Evolutionary conservation across 2,797 vertebrate species (phyloP), one percentile per base, ranked within the genome.

Genomic region (Rhinichthys osculus): DNA sequence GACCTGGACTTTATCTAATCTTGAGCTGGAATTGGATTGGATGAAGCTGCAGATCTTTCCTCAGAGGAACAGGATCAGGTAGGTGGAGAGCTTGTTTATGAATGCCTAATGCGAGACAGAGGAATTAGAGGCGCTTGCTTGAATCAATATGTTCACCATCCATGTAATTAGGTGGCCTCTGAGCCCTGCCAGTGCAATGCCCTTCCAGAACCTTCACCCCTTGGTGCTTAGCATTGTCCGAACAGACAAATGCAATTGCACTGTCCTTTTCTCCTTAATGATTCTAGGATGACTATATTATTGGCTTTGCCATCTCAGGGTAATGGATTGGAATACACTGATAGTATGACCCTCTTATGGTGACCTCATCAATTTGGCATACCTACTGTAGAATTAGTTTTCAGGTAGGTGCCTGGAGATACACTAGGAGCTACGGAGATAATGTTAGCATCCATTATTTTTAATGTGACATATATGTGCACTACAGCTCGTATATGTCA

Each of bases 101-200:
- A 72, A 82, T 27, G 57, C 66, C 74, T 76, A 88, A 71, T 81
- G 59, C 33, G 77, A 86, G 87, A 84, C 79, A 87, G 70, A 27
- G 70, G 84, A 83, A 84, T 86, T 86, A 86, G 87, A 59, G 69
- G 86, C 19, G 83, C 69, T 78, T 40, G 30, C 27, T 59, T 69
- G 59, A 89, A 93, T 93, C 93, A 89, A 94, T 93, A 93, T 87
- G 89, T 47, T 89, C 90, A 88, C 86, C 67, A 85, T 82, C 88
- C 89, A 88, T 92, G 83, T 92, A 93, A 93, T 94, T 91, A 94
- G 86, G 89, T 91, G 86, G 81, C 78, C 88, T 81, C 82, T 72
- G 54, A 86, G 59, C 86, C 83, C 57, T 73, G 82, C 81, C 89
- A 59, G 79, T 88, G 33, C 66, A 44, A 74, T 40, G 69, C 50